Evolutionary conservation across 2,797 vertebrate genomes (phyloP), one percentile per base, ranked within the genome.

Genomic region (Scarus forsteni): DNA sequence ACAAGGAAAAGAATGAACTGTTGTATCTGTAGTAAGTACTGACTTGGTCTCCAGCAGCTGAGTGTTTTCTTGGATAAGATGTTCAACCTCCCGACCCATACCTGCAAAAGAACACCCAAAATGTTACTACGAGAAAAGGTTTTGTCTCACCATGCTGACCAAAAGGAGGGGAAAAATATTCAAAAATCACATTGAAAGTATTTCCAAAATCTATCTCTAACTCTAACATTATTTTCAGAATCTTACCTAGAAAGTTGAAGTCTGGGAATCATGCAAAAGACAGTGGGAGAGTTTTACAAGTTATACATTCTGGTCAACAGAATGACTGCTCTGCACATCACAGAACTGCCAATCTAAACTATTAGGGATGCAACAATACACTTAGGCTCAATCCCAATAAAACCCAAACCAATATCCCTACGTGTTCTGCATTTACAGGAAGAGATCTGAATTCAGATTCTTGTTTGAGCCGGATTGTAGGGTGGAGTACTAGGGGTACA

Each of bases 71-170:
- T 98, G 94, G 89, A 99, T 99, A 49, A 99, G 97, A 90, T 99
- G 97, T 78, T 99, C 98, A 3, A 99, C 98, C 83, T 99, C 98
- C 73, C 98, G 96, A 61, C 98, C 98, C 98, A 99, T 99, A 90
- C 98, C 98, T 99, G 70, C 80, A 88, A 84, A 44, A 67, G 1
- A 59, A 0, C 43, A 66, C 0, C 7, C n/a, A 50, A 0, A 38
- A 60, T 1, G 48, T 57, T 1, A 59, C 55, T 13, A 18, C 14
- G 45, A 42, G 12, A 0, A 8, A 61, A 1, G 39, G 12, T 4
- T 38, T 16, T 10, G n/a, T 6, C 13, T 36, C 3, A 11, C 19
- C 50, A 11, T 6, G 34, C 5, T 15, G 39, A 6, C 15, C 27
- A 19, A 1, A 11, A 35, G 8, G 51, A 11, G 49, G 1, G 7